Conservation (phyloP, 2,113 vertebrate species). For the Syrmaticus mikado region DNA sequence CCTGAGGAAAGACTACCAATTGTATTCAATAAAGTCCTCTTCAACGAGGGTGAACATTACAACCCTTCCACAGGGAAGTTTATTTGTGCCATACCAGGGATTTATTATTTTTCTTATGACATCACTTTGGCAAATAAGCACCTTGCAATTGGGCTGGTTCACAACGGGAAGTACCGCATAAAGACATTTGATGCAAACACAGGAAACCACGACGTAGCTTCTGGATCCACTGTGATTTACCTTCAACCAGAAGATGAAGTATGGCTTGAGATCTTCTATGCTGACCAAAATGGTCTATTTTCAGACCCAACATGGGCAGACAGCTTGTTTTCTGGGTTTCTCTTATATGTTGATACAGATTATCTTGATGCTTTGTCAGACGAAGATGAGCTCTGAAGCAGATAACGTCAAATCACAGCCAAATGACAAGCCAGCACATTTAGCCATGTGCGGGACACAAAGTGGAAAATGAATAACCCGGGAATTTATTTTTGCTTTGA, state of each 20-base stretch:
- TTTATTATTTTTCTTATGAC: slow-evolving; percentile 98
- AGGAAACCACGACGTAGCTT: slow-evolving; percentile 95
- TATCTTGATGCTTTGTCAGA: slow-evolving; percentile 92
- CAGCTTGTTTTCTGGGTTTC: slow-evolving; percentile 97
- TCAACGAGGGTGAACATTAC: slow-evolving; percentile 94
- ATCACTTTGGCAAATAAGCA: slow-evolving; percentile 98
- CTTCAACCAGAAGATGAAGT: slow-evolving; percentile 96
- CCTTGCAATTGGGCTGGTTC: slow-evolving; percentile 93
- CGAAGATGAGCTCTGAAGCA: slow-evolving; percentile 82
- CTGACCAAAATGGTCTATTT: slow-evolving; percentile 96
- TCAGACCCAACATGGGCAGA: slow-evolving; percentile 94
- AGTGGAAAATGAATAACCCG: neutral
- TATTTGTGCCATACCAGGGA: slow-evolving; percentile 92
- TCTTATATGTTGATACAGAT: slow-evolving; percentile 93
- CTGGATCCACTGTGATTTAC: slow-evolving; percentile 91
- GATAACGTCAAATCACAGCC: neutral
- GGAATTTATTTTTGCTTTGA: neutral
- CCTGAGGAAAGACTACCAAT: slow-evolving; percentile 91
- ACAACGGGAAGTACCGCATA: slow-evolving; percentile 93
- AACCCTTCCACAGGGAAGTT: slow-evolving; percentile 94
- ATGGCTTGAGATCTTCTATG: slow-evolving; percentile 97
- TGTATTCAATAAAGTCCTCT: slow-evolving; percentile 95
- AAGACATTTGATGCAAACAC: slow-evolving; percentile 98
- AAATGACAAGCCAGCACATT: neutral
- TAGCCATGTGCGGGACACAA: neutral